Evolutionary conservation across 2,113 vertebrate genomes (phyloP), one percentile per base, ranked within the genome.

Genomic region (Patagioenas fasciata): DNA sequence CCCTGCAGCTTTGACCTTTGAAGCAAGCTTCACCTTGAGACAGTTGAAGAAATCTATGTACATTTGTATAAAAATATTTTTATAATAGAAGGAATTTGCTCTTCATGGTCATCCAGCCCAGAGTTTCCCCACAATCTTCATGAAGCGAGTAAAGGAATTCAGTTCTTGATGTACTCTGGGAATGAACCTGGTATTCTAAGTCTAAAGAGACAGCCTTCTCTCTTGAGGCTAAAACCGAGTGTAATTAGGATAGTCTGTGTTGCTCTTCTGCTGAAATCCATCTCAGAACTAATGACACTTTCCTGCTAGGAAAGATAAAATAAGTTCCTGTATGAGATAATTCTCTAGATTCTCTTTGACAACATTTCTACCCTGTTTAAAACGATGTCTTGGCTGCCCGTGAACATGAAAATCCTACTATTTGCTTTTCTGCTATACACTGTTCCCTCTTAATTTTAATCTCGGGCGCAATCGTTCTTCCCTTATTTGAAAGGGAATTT

Each of bases 1-100:
- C 91, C 96, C 95, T 91, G 87, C 56, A 97, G 97, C 91, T 67
- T 85, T 97, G 96, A 97, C 96, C 96, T 97, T 97, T 95, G 94
- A 58, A 95, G 74, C 57, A 70, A 61, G 81, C 88, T 78, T 95
- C 93, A 91, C 84, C 83, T 92, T 92, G 85, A 92, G 90, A 95
- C 71, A 74, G 75, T 73, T 85, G 83, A 74, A 92, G 86, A 92
- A 90, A 86, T 96, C 82, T 73, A 1, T 87, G 50, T 69, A 47
- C 1, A 1, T 89, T 96, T 80, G 36, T 66, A 65, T 84, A 89
- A 92, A 90, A 81, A 56, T 89, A 70, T 53, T 92, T 79, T 74
- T 91, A 57, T 26, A 81, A 73, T 73, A 84, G 56, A 82, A 82
- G 38, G 70, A 58, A 84, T 93, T 91, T 84, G 78, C 72, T 93